A percentile compares a stretch with the other conserved stretches of the same genome.
Conservation (phyloP, 2,797 vertebrate genomes). For the Acanthurus lineatus region DNA sequence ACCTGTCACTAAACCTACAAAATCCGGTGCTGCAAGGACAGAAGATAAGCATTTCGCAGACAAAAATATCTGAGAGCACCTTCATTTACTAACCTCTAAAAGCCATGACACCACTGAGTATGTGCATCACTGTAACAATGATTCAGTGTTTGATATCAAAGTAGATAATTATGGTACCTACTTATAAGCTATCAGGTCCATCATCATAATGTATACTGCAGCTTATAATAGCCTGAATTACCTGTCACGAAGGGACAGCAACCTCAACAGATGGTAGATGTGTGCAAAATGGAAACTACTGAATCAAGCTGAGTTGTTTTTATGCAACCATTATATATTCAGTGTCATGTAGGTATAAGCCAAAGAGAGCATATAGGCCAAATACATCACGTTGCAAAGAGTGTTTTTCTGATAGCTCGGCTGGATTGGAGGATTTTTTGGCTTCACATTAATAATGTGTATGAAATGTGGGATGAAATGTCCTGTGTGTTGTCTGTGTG, state of each 20-base stretch:
- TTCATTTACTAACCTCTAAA: conserved; percentile 31
- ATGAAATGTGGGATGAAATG: conserved; percentile 22
- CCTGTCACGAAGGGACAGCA: conserved; percentile 17
- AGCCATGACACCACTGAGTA: conserved; percentile 18
- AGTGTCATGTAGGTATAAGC: not conserved
- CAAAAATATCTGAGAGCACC: conserved; percentile 14
- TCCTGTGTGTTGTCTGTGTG: conserved; percentile 22
- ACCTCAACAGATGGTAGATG: conserved; percentile 5
- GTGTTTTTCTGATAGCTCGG: not conserved
- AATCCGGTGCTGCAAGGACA: conserved; percentile 14
- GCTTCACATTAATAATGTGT: not conserved
- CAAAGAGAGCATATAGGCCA: not conserved
- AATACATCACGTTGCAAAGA: conserved; percentile 1
- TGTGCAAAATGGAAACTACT: conserved; percentile 5
- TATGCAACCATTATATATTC: not conserved
- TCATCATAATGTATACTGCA: conserved; percentile 25
- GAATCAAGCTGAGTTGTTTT: not conserved
- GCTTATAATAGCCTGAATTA: conserved; percentile 31
- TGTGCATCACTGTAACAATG: conserved; percentile 12
- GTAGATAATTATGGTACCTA: conserved; percentile 35
- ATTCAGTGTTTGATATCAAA: conserved; percentile 32
- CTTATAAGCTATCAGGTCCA: conserved; percentile 35
- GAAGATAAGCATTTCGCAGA: conserved; percentile 17
- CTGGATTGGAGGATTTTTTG: not conserved
- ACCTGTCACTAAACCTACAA: conserved; percentile 6